Percentiles rank a stretch among this genome's conserved stretches.
Evolutionary conservation across 2,888 invertebrate species (phyloP).

Genomic region (Lissocephala sabroskyi): DNA sequence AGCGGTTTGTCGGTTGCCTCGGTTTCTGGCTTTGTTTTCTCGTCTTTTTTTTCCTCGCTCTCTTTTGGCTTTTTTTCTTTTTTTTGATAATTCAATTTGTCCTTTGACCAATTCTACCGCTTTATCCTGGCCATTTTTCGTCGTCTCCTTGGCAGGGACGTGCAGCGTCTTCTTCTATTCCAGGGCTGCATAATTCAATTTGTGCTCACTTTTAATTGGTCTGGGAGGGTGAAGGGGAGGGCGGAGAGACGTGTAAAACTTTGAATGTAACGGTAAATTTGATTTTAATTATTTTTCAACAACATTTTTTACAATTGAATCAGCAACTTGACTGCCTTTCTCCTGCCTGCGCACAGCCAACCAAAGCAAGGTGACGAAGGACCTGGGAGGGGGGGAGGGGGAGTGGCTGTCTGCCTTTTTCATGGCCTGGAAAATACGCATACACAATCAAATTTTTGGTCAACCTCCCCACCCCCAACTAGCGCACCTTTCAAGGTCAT

Average conservation of each 20-base stretch:
- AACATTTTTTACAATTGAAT: constrained; percentile 3
- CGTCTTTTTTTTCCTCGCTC: background rate
- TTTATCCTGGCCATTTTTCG: background rate
- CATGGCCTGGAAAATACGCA: too few relatives aligned
- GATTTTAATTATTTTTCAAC: constrained; percentile 11
- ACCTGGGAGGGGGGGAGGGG: too few relatives aligned
- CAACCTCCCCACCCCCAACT: too few relatives aligned
- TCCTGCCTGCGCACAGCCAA: background rate
- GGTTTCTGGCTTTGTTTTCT: constrained; percentile 4
- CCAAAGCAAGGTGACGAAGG: too few relatives aligned
- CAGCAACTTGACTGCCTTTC: background rate
- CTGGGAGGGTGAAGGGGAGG: too few relatives aligned
- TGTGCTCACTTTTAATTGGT: constrained; percentile 67
- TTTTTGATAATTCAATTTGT: constrained; percentile 48
- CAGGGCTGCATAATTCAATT: constrained; percentile 66
- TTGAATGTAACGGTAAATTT: too few relatives aligned
- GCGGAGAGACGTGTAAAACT: too few relatives aligned
- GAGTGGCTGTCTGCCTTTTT: too few relatives aligned
- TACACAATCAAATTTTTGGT: too few relatives aligned
- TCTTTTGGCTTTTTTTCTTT: constrained; percentile 1
- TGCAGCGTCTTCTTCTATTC: constrained; percentile 28
- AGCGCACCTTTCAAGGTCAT: too few relatives aligned
- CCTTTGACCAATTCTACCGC: constrained; percentile 17
- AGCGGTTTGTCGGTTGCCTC: constrained; percentile 7
- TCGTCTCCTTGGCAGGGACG: constrained; percentile 10